These are phyloP conservation scores for Cheilosia grossa DNA, from an alignment of 2,888 invertebrate genomes.

Conservation along the genomic window DNA sequence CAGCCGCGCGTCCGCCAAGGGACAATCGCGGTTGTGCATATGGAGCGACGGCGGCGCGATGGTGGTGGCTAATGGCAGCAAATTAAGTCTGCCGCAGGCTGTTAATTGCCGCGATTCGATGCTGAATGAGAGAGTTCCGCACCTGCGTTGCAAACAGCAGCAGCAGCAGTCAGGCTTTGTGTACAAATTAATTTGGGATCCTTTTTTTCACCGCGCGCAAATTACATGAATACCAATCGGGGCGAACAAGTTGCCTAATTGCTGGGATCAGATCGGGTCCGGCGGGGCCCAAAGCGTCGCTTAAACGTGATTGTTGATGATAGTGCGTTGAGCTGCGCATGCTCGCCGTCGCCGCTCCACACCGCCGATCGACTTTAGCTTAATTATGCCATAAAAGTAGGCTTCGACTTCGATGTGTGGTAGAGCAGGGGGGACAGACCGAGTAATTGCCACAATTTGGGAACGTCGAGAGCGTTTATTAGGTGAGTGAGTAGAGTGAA, in stretches of 20 bases:
- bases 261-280: constrained; percentile 62
- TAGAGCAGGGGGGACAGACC: constrained; percentile 27
- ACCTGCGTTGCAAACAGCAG: constrained; percentile 59
- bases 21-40: neutral
- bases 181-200: constrained; percentile 72
- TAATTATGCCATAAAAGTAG: constrained; percentile 74
- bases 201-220: constrained; percentile 55
- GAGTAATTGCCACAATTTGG: constrained; percentile 72
- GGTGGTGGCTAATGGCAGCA: constrained; percentile 71
- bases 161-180: constrained; percentile 28
- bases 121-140: constrained; percentile 58
- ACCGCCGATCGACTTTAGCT: constrained; percentile 58
- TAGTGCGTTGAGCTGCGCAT: constrained; percentile 63
- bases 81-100: constrained; percentile 75
- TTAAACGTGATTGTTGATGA: constrained; percentile 74
- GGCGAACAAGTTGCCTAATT: constrained; percentile 71
- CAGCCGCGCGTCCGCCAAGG: constrained; percentile 34
- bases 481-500: constrained; percentile 70
- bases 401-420: constrained; percentile 63
- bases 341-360: constrained; percentile 22
- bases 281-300: constrained; percentile 64
- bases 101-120: constrained; percentile 73
- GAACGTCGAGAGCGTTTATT: constrained; percentile 66
- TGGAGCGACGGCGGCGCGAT: constrained; percentile 32
- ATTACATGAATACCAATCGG: constrained; percentile 69